These are phyloP conservation scores for Apodemia mormo DNA, from an alignment of 2,888 invertebrate genomes.

Conservation along the genomic window DNA sequence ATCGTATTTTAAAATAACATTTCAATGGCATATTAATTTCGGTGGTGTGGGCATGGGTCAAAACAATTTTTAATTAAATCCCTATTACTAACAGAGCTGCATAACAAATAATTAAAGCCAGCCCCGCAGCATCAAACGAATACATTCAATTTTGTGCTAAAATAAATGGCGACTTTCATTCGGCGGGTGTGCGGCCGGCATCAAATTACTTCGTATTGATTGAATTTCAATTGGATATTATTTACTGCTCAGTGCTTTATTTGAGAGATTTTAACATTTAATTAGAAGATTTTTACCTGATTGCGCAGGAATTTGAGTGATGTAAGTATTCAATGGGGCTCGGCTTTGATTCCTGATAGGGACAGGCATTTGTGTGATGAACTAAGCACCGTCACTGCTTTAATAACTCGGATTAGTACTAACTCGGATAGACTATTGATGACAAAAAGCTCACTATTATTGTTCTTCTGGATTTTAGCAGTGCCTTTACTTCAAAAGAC, in stretches of 20 bases:
- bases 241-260: slow-evolving; percentile 26
- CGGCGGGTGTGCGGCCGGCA: slow-evolving; percentile 26
- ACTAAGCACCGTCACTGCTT: too few relatives aligned
- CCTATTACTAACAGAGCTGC: slow-evolving; percentile 15
- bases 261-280: background rate
- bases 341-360: too few relatives aligned
- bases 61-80: slow-evolving; percentile 10
- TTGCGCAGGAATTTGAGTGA: too few relatives aligned
- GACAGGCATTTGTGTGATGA: too few relatives aligned
- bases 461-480: too few relatives aligned
- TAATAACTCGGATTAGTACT: too few relatives aligned
- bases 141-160: slow-evolving; percentile 10
- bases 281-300: background rate
- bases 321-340: too few relatives aligned
- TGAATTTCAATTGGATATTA: slow-evolving; percentile 35
- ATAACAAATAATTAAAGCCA: slow-evolving; percentile 15
- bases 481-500: too few relatives aligned
- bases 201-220: slow-evolving; percentile 33
- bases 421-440: too few relatives aligned
- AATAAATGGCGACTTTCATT: slow-evolving; percentile 17
- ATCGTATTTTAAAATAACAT: background rate
- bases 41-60: background rate
- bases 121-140: slow-evolving; percentile 1
- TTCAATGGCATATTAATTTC: background rate
- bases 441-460: too few relatives aligned